Conservation (phyloP, 2,888 invertebrate genomes). For the Oscheius onirici region DNA sequence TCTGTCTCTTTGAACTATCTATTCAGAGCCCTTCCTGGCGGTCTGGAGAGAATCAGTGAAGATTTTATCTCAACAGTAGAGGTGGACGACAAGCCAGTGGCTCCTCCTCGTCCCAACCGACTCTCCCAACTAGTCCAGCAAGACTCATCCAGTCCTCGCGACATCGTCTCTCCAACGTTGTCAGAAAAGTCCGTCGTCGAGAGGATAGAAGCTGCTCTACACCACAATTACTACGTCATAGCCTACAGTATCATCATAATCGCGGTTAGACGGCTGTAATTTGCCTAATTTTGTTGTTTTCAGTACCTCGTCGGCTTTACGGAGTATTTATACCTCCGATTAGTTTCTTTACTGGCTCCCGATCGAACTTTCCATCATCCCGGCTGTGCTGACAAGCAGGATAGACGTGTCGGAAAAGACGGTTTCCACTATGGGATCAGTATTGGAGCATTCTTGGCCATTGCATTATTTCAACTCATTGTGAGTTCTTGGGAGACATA, state of each 20-base stretch:
- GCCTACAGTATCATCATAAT: constrained; percentile 62
- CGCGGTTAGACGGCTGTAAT: constrained; percentile 43
- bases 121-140: not conserved
- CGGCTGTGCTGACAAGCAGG: constrained; percentile 53
- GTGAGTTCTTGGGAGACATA: constrained; percentile 37
- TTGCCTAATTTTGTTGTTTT: constrained; percentile 30
- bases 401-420: constrained; percentile 57
- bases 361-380: constrained; percentile 57
- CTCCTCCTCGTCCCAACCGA: constrained; percentile 44
- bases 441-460: constrained; percentile 57
- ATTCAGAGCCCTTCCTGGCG: constrained; percentile 10
- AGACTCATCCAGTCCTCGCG: not conserved
- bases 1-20: no score
- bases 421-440: constrained; percentile 66
- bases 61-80: constrained; percentile 23
- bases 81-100: constrained; percentile 35
- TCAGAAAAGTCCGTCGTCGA: constrained; percentile 30
- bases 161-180: not conserved
- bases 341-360: constrained; percentile 57
- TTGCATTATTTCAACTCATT: constrained; percentile 59
- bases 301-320: constrained; percentile 66
- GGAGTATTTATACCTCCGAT: constrained; percentile 64
- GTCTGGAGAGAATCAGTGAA: constrained; percentile 22
- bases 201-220: constrained; percentile 43
- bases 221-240: constrained; percentile 59